Conservation (phyloP, 2,888 invertebrate species). For the Biston stratarius region DNA sequence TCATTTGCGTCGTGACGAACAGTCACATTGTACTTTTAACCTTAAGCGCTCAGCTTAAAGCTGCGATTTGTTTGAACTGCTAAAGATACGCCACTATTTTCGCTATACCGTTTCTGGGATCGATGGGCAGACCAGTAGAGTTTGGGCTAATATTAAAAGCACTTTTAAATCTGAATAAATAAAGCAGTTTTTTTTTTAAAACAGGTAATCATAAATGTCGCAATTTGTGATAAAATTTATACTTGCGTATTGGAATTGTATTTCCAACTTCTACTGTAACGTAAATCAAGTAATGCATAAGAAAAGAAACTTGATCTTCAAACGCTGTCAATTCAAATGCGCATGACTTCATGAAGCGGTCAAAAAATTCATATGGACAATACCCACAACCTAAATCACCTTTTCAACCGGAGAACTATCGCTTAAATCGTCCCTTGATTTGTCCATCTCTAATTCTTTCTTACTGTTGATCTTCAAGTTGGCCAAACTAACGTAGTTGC, state of each 20-base stretch:
- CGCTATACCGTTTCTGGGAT: too few species aligned
- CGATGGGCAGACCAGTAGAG: too few species aligned
- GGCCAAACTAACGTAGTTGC: slow-evolving; percentile 81
- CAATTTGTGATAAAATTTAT: neutral
- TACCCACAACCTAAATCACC: neutral
- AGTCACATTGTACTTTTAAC: too few species aligned
- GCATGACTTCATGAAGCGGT: neutral
- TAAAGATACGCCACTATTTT: too few species aligned
- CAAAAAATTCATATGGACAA: neutral
- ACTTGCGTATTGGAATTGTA: neutral
- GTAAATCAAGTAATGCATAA: too few species aligned
- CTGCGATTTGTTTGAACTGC: too few species aligned
- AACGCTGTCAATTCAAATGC: neutral
- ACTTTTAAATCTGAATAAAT: neutral
- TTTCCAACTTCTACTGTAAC: neutral
- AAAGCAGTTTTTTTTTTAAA: neutral
- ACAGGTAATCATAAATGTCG: neutral
- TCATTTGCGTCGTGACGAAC: too few species aligned
- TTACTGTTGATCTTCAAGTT: slow-evolving; percentile 76
- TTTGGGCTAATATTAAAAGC: too few species aligned
- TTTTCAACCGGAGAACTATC: slow-evolving; percentile 52
- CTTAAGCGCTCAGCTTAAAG: too few species aligned
- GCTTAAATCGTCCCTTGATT: slow-evolving; percentile 33
- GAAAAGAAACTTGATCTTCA: neutral
- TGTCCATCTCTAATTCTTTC: slow-evolving; percentile 59